These are phyloP conservation scores for Chouioia cunea DNA, from an alignment of 2,888 invertebrate genomes.

Conservation along the genomic window DNA sequence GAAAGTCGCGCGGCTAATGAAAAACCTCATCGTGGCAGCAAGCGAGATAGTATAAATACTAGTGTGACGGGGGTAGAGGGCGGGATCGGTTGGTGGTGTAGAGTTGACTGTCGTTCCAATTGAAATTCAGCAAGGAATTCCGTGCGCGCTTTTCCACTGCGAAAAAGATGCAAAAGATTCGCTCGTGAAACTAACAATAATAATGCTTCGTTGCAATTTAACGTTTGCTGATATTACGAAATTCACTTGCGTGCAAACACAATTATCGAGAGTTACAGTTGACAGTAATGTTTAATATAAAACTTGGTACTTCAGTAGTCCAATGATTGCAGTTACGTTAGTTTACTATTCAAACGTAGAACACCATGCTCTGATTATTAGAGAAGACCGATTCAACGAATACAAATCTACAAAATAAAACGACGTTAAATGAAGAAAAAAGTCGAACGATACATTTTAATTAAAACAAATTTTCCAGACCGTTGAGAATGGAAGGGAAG, in stretches of 20 bases:
- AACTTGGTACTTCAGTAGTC: too few relatives aligned
- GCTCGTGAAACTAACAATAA: too few relatives aligned
- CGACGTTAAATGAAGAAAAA: slow-evolving; percentile 7
- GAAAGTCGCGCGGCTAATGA: slow-evolving; percentile 61
- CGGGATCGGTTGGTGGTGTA: slow-evolving; percentile 22
- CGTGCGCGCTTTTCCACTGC: slow-evolving; percentile 22
- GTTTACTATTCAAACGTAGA: too few relatives aligned
- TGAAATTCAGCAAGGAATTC: slow-evolving; percentile 62
- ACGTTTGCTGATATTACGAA: too few relatives aligned
- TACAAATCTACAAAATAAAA: too few relatives aligned
- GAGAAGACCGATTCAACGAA: too few relatives aligned
- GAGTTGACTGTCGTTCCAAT: slow-evolving; percentile 56
- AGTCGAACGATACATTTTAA: slow-evolving; percentile 34
- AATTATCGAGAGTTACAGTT: too few relatives aligned
- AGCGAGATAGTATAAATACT: not conserved
- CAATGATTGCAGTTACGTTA: too few relatives aligned
- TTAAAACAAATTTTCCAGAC: slow-evolving; percentile 39
- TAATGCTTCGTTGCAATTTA: too few relatives aligned
- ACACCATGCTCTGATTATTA: too few relatives aligned
- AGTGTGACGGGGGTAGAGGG: not conserved
- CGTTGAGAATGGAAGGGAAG: not conserved
- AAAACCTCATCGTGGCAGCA: slow-evolving; percentile 64
- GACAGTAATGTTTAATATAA: too few relatives aligned
- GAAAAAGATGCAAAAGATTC: slow-evolving; percentile 6
- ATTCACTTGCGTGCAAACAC: too few relatives aligned